Evolutionary conservation across 2,797 vertebrate species (phyloP).

Genomic region (Ptychobarbus kaznakovi): DNA sequence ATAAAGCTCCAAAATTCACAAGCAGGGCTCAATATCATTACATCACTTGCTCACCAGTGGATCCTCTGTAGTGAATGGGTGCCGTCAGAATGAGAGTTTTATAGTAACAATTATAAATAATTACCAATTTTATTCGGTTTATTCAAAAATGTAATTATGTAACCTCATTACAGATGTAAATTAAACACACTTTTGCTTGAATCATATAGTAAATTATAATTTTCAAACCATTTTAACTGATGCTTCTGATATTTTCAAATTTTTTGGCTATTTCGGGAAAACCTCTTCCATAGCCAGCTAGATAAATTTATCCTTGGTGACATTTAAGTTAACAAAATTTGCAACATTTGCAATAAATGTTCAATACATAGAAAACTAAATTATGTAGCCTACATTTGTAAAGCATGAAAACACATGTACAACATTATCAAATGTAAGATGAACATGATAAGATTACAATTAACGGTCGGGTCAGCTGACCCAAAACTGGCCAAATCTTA

Average conservation of each 20-base stretch:
- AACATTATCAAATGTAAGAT: too few relatives aligned
- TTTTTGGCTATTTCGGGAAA: background rate
- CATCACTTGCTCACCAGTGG: background rate
- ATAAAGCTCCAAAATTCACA: background rate
- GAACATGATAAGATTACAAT: too few relatives aligned
- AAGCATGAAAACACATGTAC: too few relatives aligned
- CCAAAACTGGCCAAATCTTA: background rate
- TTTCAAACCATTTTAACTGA: background rate
- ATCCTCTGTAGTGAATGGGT: background rate
- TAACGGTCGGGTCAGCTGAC: background rate
- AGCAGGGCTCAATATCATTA: background rate
- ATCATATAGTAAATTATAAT: background rate
- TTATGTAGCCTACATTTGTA: background rate
- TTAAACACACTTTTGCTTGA: background rate
- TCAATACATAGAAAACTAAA: background rate
- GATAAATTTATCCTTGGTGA: too few relatives aligned
- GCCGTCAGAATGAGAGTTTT: background rate
- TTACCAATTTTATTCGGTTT: background rate
- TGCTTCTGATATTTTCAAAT: background rate
- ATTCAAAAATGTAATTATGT: too few relatives aligned
- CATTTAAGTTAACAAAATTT: background rate
- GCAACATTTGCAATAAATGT: background rate
- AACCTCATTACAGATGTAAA: background rate
- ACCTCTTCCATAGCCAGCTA: background rate
- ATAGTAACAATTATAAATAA: background rate